A percentile compares a stretch with the other conserved stretches of the same genome.
phyloP scores from a whole-genome alignment of 2,113 vertebrate genomes.

The Thalassarche chlororhynchos region DNA sequence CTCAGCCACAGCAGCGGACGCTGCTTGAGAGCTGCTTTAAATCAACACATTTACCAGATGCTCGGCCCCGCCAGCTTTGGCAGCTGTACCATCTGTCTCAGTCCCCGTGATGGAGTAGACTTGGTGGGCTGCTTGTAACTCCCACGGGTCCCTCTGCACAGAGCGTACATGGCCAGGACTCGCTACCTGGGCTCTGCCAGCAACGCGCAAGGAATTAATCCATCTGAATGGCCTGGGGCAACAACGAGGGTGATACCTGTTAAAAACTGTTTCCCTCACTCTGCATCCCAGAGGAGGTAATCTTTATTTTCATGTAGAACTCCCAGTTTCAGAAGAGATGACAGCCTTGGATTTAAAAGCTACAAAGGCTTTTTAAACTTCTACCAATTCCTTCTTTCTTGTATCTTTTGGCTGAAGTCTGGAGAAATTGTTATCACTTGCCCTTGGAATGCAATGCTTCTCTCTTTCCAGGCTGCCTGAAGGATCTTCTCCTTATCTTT shows the following conservation, averaged over 20 bases:
- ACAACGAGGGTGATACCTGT: not conserved
- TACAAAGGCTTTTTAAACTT: constrained; percentile 61
- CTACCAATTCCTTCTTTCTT: constrained; percentile 34
- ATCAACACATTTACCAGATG: constrained; percentile 12
- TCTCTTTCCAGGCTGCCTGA: constrained; percentile 64
- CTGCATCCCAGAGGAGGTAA: not conserved
- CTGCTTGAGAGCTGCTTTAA: constrained; percentile 26
- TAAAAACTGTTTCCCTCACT: not conserved
- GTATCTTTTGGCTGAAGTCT: constrained; percentile 63
- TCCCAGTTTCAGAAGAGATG: constrained; percentile 12
- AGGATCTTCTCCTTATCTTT: constrained; percentile 70
- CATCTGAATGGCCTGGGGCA: not conserved
- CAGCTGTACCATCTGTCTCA: constrained; percentile 33
- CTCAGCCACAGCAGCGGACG: not conserved
- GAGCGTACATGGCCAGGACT: not conserved
- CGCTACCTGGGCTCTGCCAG: not conserved
- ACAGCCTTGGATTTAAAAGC: constrained; percentile 48
- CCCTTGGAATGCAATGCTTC: constrained; percentile 65
- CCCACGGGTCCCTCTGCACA: not conserved
- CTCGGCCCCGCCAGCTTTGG: not conserved
- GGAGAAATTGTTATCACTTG: constrained; percentile 70
- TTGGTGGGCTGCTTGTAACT: not conserved
- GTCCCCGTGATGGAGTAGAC: not conserved
- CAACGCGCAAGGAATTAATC: not conserved
- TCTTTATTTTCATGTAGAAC: constrained; percentile 34